Conservation (phyloP, 2,888 invertebrate species). For the Cremastinae sp. region DNA sequence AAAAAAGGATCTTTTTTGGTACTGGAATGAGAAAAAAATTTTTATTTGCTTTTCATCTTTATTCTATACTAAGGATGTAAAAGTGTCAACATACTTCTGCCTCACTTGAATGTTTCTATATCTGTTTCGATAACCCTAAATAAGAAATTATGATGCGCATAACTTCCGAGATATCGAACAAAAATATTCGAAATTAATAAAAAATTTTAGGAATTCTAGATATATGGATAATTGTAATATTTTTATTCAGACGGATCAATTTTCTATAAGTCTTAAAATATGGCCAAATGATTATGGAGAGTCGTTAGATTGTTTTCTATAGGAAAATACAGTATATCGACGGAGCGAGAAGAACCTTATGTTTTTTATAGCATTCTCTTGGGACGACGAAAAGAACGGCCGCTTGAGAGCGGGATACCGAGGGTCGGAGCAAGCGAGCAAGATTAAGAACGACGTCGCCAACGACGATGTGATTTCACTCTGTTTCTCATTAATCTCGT, state of each 20-base stretch:
- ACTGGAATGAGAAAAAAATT: no score
- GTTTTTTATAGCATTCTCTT: constrained; percentile 41
- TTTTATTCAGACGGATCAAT: not conserved
- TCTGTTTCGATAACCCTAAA: no score
- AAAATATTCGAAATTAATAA: no score
- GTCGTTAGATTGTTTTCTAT: constrained; percentile 22
- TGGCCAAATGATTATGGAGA: constrained; percentile 30
- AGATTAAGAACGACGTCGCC: constrained; percentile 60
- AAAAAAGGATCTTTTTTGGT: no score
- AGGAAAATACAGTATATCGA: constrained; percentile 18
- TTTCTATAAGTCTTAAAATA: not conserved
- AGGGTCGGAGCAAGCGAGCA: constrained; percentile 39
- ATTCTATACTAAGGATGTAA: no score
- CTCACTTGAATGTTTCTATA: no score
- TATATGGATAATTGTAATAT: not conserved
- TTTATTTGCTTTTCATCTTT: no score
- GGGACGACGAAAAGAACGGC: constrained; percentile 28
- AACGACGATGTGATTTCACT: constrained; percentile 59
- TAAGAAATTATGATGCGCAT: no score
- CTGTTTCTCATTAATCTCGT: constrained; percentile 62
- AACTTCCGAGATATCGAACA: no score
- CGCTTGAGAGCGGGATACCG: constrained; percentile 16
- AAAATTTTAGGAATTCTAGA: no score
- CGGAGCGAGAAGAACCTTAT: not conserved
- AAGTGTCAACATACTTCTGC: no score